These are phyloP conservation scores for Strigamia transsilvanica DNA, from an alignment of 2,888 invertebrate species.

Conservation along the genomic window DNA sequence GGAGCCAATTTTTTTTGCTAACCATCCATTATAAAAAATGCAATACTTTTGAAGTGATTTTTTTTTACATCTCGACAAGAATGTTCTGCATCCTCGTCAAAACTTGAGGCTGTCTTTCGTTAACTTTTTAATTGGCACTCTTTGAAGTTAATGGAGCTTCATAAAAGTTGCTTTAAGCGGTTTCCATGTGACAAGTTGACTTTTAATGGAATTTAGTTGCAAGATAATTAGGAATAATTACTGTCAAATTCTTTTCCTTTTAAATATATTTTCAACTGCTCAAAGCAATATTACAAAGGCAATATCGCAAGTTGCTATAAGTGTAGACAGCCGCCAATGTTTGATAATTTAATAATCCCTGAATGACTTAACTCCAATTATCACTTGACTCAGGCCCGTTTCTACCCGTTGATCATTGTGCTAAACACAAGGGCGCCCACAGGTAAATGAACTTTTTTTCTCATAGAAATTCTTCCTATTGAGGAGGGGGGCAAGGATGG, in stretches of 20 bases:
- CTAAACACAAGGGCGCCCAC: no score
- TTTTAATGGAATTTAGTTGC: slow-evolving; percentile 17
- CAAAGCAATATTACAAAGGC: not conserved
- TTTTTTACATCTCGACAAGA: not conserved
- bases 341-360: no score
- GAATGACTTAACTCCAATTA: no score
- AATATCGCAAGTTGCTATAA: no score
- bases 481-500: no score
- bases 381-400: no score
- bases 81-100: not conserved
- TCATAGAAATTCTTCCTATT: no score
- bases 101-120: not conserved
- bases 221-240: slow-evolving; percentile 24
- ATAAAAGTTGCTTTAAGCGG: not conserved
- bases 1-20: no score
- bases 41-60: not conserved
- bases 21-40: no score
- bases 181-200: not conserved
- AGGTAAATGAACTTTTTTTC: no score
- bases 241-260: not conserved
- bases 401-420: no score
- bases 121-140: slow-evolving; percentile 26
- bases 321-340: no score
- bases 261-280: not conserved
- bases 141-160: slow-evolving; percentile 3